Evolutionary conservation across 2,888 invertebrate species (phyloP).

Genomic region (Clitarchus hookeri): DNA sequence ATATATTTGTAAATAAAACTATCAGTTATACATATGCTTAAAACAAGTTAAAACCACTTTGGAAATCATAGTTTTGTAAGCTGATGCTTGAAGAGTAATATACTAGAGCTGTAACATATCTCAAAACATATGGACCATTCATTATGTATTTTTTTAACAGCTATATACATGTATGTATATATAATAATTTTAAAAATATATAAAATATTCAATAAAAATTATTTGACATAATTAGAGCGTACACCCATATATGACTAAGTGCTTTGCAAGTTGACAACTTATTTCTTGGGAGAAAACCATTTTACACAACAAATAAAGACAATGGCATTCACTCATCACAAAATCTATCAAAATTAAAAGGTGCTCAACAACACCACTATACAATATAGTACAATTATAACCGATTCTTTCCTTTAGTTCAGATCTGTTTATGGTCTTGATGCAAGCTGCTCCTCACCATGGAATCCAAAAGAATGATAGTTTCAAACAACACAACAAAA

Average conservation of each 20-base stretch:
- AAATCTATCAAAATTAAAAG: constrained; percentile 5
- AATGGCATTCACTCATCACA: neutral
- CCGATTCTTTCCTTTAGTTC: neutral
- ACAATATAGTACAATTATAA: neutral
- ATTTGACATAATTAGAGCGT: neutral
- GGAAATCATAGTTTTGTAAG: too few relatives aligned
- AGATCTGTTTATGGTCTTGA: neutral
- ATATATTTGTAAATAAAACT: too few relatives aligned
- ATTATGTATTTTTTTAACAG: neutral
- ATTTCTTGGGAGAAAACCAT: neutral
- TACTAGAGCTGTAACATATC: too few relatives aligned
- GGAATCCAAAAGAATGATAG: neutral
- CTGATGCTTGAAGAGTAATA: too few relatives aligned
- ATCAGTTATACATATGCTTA: too few relatives aligned
- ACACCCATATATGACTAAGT: constrained; percentile 1
- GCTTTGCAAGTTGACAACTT: constrained; percentile 2
- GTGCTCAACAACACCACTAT: neutral
- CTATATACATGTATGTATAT: neutral
- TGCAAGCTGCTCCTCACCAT: neutral
- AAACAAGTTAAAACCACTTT: too few relatives aligned
- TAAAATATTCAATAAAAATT: neutral
- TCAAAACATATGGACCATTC: neutral
- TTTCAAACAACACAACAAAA: neutral
- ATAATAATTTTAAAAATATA: neutral
- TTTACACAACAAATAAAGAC: neutral